A percentile compares a stretch with the other conserved stretches of the same genome.
Evolutionary conservation across 1,140 invertebrate species (phyloP).

Genomic region (Monomorium pharaonis): DNA sequence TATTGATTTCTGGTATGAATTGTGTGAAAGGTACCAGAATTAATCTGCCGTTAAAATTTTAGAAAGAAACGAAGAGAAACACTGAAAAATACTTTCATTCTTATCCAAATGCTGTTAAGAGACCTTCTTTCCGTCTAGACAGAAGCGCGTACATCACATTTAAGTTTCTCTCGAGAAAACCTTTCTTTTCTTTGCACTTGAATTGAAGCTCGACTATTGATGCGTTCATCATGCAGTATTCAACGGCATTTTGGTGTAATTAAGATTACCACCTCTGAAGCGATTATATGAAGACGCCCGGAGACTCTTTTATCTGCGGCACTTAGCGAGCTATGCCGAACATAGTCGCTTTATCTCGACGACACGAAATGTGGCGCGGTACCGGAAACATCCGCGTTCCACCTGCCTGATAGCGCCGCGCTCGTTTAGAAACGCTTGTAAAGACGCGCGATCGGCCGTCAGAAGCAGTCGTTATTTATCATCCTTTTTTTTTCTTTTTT

Average conservation of each 20-base stretch:
- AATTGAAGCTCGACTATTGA: conserved; percentile 34
- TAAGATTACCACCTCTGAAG: conserved; percentile 68
- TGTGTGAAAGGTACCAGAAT: background rate
- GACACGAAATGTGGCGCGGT: conserved; percentile 61
- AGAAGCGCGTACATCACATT: background rate
- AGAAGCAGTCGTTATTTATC: conserved; percentile 66
- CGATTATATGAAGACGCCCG: conserved; percentile 53
- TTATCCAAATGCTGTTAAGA: background rate
- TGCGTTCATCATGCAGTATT: conserved; percentile 34
- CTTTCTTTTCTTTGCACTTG: too few relatives aligned
- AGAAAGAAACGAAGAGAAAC: background rate
- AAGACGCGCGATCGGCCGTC: background rate
- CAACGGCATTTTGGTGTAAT: conserved; percentile 61
- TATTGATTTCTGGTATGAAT: conserved; percentile 1
- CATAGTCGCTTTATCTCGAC: conserved; percentile 65
- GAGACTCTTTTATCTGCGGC: conserved; percentile 57
- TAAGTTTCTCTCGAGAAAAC: conserved; percentile 30
- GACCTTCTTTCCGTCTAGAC: background rate
- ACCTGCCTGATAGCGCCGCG: conserved; percentile 7
- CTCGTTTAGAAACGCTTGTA: conserved; percentile 63
- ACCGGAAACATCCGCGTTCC: conserved; percentile 69
- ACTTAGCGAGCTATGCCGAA: conserved; percentile 71
- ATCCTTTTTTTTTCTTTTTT: conserved; percentile 56
- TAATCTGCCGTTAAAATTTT: background rate
- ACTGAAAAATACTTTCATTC: background rate